Evolutionary conservation across 2,888 invertebrate genomes (phyloP), one percentile per base, ranked within the genome.

Genomic region (Tuta absoluta): DNA sequence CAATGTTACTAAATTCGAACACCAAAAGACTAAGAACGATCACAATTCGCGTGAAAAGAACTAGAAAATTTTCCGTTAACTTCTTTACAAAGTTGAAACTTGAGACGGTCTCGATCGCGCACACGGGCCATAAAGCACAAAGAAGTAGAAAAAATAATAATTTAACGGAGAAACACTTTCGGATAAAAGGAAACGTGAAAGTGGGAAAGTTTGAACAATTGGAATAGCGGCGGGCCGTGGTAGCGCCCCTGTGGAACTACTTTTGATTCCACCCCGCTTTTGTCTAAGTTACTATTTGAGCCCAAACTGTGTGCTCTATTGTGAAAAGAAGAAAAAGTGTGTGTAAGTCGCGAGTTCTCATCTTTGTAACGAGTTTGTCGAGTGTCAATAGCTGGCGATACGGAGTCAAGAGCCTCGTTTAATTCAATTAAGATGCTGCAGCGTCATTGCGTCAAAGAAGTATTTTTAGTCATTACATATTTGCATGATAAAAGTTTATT

Each of bases 211-310:
- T 89, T 81, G 78, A 80, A 87, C 88, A 81, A 85, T 86, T 82
- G 81, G 77, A 86, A 82, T 79, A 77, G 79, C 77, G 78, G 76
- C 75, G 81, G 84, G 84, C 84, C 84, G 75, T 83, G 85, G 85
- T 84, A 80, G 72, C 82, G 78, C 81, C 80, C 79, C 80, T 79
- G 69, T 76, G 58, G 53, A 85, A 87, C 87, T 87, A 86, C 86
- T 85, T 82, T 78, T 84, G 85, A 85, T 86, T 81, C 85, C 79
- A 75, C 78, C 80, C 80, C 83, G 84, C 87, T 85, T 86, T 89
- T 90, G 87, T 90, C 89, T 89, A 87, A 87, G 76, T 89, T 87
- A 80, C 83, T 86, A 80, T 89, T 88, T 84, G 85, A 86, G 75
- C 79, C 75, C 68, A 75, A 80, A 81, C 81, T 82, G 76, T 69